Evolutionary conservation across 2,888 invertebrate species (phyloP), one percentile per base, ranked within the genome.

Genomic region (Pristionchus maxplancki): DNA sequence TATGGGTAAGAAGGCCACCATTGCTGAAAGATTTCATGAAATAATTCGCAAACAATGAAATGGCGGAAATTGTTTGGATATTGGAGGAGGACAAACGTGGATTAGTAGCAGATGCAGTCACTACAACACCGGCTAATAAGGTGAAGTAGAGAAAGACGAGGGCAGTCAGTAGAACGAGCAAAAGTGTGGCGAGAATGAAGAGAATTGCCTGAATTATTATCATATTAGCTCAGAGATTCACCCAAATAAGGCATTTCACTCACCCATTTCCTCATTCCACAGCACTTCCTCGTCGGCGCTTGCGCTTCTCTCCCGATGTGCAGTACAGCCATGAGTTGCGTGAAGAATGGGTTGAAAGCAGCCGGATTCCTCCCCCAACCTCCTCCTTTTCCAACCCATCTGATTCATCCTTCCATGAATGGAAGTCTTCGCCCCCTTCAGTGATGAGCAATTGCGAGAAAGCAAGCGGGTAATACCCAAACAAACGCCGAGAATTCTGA

Each of bases 391-490:
- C 78, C 78, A 6, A 28, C 48, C 71, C 34, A 40, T 78, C 74
- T 78, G 44, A 78, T 48, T 78, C 78, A 78, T 48, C n/a, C 28
- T 13, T 44, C 8, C 78, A 48, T 78, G 34, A 64, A 64, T 74
- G 71, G 40, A 40, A 40, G 9, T 8, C 11, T 11, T 24, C 20
- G n/a, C n/a, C n/a, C 37, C 74, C 20, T 40, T 74, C n/a, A 9
- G 37, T 44, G 78, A 78, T 78, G 78, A 78, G 78, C 78, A 78
- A 78, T 78, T 24, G 24, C 24, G 74, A 20, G 74, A 74, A 24
- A 78, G 78, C 9, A 15, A 44, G 71, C 15, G 37, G 71, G 37
- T 37, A 20, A n/a, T n/a, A n/a, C n/a, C n/a, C n/a, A n/a, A n/a
- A n/a, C n/a, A n/a, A n/a, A n/a, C n/a, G n/a, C n/a, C n/a, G n/a